Percentiles rank a stretch among this genome's conserved stretches.
phyloP scores from a whole-genome alignment of 1,140 invertebrate genomes.

The Trachymyrmex cornetzi region DNA sequence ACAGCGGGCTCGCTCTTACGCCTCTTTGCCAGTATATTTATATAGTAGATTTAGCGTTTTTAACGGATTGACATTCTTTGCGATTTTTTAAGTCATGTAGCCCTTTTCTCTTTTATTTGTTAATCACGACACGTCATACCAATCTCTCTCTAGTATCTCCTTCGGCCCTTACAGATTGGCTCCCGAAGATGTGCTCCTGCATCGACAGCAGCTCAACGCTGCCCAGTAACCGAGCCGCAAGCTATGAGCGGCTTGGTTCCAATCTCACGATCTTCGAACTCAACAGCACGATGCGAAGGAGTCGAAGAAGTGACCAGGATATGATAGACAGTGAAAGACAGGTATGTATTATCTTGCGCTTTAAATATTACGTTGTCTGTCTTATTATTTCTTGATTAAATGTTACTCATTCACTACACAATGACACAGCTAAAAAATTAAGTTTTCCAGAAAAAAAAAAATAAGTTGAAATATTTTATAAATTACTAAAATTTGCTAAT shows the following conservation, averaged over 20 bases:
- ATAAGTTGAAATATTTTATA: no score
- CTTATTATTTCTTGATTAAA: no score
- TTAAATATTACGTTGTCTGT: no score
- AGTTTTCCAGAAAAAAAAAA: no score
- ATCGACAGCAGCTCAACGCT: conserved; percentile 59
- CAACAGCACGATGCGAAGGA: conserved; percentile 36
- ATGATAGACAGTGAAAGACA: conserved; percentile 63
- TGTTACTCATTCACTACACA: no score
- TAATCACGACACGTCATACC: neutral
- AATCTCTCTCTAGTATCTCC: conserved; percentile 39
- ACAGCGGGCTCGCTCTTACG: conserved; percentile 59
- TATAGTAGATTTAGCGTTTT: conserved; percentile 41
- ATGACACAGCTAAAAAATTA: no score
- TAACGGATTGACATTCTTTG: conserved; percentile 33
- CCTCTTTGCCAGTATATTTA: conserved; percentile 20
- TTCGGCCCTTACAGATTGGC: conserved; percentile 76
- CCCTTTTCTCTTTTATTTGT: conserved; percentile 9
- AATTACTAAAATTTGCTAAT: no score
- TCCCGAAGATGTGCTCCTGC: conserved; percentile 79
- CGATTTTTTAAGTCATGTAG: conserved; percentile 31
- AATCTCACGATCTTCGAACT: conserved; percentile 65
- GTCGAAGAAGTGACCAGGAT: neutral
- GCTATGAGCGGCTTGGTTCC: conserved; percentile 69
- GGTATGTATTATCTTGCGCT: neutral
- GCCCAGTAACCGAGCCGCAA: conserved; percentile 47